Percentiles rank a stretch among this genome's conserved stretches.
These are phyloP conservation scores for Eurystomus glaucurus DNA, from an alignment of 2,797 vertebrate genomes.

Conservation along the genomic window DNA sequence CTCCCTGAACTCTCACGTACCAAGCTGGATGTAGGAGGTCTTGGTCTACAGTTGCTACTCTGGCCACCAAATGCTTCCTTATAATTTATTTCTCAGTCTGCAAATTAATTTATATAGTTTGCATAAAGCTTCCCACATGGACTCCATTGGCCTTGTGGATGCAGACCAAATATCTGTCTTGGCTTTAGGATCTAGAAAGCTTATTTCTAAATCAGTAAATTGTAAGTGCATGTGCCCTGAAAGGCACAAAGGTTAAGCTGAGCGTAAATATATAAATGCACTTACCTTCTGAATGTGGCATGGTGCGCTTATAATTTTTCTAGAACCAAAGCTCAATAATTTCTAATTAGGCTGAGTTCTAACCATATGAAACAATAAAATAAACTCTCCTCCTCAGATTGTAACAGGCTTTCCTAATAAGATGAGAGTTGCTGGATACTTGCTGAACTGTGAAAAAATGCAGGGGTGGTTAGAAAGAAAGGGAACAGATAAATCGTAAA, in stretches of 20 bases:
- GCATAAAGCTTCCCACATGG: conserved; percentile 31
- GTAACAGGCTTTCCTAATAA: neutral
- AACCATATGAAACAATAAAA: neutral
- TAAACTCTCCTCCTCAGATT: neutral
- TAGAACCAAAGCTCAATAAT: neutral
- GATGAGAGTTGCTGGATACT: neutral
- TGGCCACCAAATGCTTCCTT: conserved; percentile 40
- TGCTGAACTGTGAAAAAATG: neutral
- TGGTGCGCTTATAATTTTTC: neutral
- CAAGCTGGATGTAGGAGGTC: neutral
- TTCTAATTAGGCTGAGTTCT: neutral
- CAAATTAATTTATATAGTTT: neutral
- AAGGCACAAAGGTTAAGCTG: neutral
- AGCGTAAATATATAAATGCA: neutral
- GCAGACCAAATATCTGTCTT: neutral
- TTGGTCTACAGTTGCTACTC: conserved; percentile 33
- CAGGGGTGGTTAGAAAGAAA: neutral
- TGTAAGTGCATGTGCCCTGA: neutral
- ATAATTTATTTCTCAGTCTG: neutral
- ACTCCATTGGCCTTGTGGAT: neutral
- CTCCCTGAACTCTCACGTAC: neutral
- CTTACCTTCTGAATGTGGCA: neutral
- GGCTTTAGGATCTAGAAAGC: neutral
- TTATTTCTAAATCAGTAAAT: conserved; percentile 4
- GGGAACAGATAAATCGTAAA: neutral